These are phyloP conservation scores for Macquaria australasica DNA, from an alignment of 2,113 vertebrate species.

Conservation along the genomic window DNA sequence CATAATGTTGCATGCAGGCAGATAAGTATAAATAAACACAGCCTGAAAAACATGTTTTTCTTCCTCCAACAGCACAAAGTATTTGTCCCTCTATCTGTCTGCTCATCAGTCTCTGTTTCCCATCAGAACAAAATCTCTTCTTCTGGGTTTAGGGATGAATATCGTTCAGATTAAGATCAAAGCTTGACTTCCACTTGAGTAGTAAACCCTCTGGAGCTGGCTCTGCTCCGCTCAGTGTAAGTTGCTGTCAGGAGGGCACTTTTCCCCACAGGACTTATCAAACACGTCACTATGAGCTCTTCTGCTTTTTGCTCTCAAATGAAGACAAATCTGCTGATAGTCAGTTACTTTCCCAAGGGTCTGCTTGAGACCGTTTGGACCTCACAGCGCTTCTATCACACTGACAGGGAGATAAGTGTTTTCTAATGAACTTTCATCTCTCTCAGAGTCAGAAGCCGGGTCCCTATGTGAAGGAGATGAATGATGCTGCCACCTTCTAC, in stretches of 20 bases:
- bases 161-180: conserved; percentile 54
- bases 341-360: neutral
- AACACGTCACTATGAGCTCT: neutral
- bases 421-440: conserved; percentile 9
- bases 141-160: conserved; percentile 11
- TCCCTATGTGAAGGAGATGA: conserved; percentile 99
- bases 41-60: neutral
- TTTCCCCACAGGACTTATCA: neutral
- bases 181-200: conserved; percentile 31
- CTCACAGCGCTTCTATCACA: conserved; percentile 27
- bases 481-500: conserved; percentile 97
- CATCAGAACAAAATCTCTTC: conserved; percentile 19
- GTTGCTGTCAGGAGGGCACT: conserved; percentile 15
- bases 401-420: neutral
- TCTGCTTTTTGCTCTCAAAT: conserved; percentile 10
- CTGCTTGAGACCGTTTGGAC: conserved; percentile 1
- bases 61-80: neutral
- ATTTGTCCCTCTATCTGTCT: neutral
- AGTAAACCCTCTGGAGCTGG: conserved; percentile 3
- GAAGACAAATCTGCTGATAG: conserved; percentile 14
- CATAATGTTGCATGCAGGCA: neutral
- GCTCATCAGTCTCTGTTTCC: conserved; percentile 32
- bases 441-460: conserved; percentile 94
- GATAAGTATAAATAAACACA: neutral
- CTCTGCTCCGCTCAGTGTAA: conserved; percentile 57